Evolutionary conservation across 2,797 vertebrate genomes (phyloP), one percentile per base, ranked within the genome.

Genomic region (Coregonus ussuriensis): DNA sequence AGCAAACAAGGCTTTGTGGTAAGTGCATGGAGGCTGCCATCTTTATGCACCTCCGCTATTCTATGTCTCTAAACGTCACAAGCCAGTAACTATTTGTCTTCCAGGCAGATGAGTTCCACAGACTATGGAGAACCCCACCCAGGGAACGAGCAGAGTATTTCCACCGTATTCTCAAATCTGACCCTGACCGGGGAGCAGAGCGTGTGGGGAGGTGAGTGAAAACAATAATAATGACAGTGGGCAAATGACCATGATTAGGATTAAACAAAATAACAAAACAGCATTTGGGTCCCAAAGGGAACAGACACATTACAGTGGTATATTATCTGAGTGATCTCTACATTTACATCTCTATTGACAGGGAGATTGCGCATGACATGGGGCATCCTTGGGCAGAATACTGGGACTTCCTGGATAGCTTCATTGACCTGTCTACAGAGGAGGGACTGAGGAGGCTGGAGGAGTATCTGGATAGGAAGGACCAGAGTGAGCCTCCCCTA

Each of bases 331-430:
- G 21, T 65, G 9, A 16, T 77, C 90, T 90, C 25, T 25, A 25
- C 25, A 25, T 25, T 25, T 25, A 25, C 25, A 16, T 77, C 90
- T 90, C 91, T 89, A 91, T 91, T 52, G 13, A 68, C 90, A 96
- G 96, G 89, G 94, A 96, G 85, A 91, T 97, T 85, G 95, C 96
- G 80, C 95, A 94, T 86, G 93, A 95, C 37, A 88, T 92, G 90
- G 94, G 91, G 79, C 94, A 93, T 83, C 94, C 95, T 4, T 97
- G 96, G 96, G 94, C 94, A 80, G 96, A 97, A 84, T 94, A 95
- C 93, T 97, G 96, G 96, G 95, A 95, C 84, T 97, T 96, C 88
- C 93, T 97, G 87, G 93, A 90, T 89, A 95, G 94, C 89, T 96
- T 97, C 87, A 84, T 93, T 80, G 95, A 96, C 88, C 92, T 97